phyloP scores from a whole-genome alignment of 2,113 vertebrate genomes.

The Salvelinus namaycush region DNA sequence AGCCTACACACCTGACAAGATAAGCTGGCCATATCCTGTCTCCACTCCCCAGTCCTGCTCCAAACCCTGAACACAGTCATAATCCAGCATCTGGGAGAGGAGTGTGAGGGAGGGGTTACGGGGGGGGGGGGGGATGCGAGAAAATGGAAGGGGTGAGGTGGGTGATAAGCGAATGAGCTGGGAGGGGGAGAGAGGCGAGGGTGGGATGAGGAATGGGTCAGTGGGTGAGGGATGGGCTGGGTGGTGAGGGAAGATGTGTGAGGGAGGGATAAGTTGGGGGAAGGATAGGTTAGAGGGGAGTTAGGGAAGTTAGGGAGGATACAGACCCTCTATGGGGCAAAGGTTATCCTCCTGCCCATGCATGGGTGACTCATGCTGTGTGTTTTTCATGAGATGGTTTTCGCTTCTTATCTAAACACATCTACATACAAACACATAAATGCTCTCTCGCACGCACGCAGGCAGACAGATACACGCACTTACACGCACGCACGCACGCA shows the following conservation, averaged over 20 bases:
- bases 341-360: neutral
- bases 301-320: slow-evolving; percentile 5
- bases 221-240: neutral
- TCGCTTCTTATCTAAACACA: neutral
- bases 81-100: slow-evolving; percentile 10
- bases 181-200: neutral
- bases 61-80: neutral
- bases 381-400: too few relatives aligned
- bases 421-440: neutral
- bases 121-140: neutral
- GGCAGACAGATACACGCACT: too few relatives aligned
- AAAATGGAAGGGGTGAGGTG: slow-evolving; percentile 22
- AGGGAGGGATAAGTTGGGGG: neutral
- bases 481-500: too few relatives aligned
- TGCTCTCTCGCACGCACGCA: neutral
- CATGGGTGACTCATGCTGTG: too few relatives aligned
- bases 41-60: slow-evolving; percentile 13
- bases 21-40: slow-evolving; percentile 50
- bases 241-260: neutral
- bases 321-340: neutral
- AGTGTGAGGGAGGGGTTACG: neutral
- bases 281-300: slow-evolving; percentile 6
- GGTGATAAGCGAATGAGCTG: slow-evolving; percentile 23
- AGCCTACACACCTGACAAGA: slow-evolving; percentile 52
- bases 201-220: neutral